phyloP scores from a whole-genome alignment of 2,113 vertebrate genomes.

The Heliornis fulica region DNA sequence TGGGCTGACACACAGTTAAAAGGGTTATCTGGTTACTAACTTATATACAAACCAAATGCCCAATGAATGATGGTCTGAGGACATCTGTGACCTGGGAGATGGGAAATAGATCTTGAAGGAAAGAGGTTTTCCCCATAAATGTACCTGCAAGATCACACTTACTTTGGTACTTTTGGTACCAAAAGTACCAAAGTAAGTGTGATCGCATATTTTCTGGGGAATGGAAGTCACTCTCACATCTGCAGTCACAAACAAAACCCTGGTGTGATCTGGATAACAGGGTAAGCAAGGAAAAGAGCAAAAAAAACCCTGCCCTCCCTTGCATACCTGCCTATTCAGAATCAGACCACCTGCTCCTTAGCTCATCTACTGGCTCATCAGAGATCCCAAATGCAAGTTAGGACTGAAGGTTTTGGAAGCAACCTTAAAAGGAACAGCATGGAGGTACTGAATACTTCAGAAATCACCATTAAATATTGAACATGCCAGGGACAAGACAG shows the following conservation, averaged over 20 bases:
- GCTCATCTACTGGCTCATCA: too few relatives aligned
- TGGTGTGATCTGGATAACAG: fast-evolving
- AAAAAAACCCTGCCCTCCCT: background rate
- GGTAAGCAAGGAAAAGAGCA: background rate
- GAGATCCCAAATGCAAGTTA: background rate
- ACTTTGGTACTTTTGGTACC: too few relatives aligned
- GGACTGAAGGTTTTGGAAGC: background rate
- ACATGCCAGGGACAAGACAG: background rate
- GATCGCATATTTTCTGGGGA: background rate
- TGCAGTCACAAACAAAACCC: background rate
- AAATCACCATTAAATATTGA: background rate
- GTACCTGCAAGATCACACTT: too few relatives aligned
- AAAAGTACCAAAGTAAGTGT: background rate
- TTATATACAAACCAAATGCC: fast-evolving
- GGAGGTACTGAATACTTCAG: background rate
- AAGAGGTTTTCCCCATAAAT: background rate
- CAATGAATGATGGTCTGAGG: background rate
- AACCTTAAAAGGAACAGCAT: background rate
- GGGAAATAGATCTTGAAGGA: fast-evolving
- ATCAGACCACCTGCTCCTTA: background rate
- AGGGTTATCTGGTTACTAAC: too few relatives aligned
- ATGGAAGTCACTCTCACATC: background rate
- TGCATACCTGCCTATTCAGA: fast-evolving
- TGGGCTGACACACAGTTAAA: fast-evolving
- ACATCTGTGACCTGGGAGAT: background rate